Base-by-base conservation (phyloP, 2,888 invertebrate species). In the Tromatobia lineatoria region DNA sequence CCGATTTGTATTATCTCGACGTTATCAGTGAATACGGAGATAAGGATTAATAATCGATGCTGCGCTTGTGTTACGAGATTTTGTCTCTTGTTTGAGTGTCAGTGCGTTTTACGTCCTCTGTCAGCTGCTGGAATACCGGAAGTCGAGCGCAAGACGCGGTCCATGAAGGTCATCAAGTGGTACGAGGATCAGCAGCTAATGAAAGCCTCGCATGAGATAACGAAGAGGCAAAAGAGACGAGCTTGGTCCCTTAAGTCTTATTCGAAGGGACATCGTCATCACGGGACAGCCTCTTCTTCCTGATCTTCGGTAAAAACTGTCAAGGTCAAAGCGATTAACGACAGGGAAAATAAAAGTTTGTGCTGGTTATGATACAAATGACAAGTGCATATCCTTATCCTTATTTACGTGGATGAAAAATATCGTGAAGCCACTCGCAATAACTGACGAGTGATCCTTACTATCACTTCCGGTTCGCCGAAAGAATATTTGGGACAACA, bases 161-260 rank as follows among this genome's bases (percentile, higher is more conserved):
- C 86, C 84, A 91, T 90, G 91, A 89, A 78, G 89, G 70, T 88
- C 87, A 83, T 85, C 86, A 83, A 83, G 85, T 83, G 87, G 79
- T 83, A 61, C 61, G 71, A 84, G 78, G 66, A 76, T 64, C 57
- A 73, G 66, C 73, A 83, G 83, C 89, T 84, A 86, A 89, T 89
- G 88, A 88, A 66, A 85, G 66, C 54, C 61, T 81, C 64, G 80
- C 85, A 74, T 71, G 82, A 75, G 77, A 82, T 80, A 66, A 75
- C 86, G 84, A 80, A 88, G 87, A 61, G 87, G 87, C 88, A 88
- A 85, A 82, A 88, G 86, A 83, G 87, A 86, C 87, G 86, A 85
- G 75, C 85, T 83, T 87, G 88, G 88, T 83, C 84, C 88, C 86
- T 85, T 88, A 86, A 84, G 87, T 80, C 87, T 70, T 83, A 61